Base-by-base conservation (phyloP, 1,140 invertebrate genomes). In the Carposina sasakii region DNA sequence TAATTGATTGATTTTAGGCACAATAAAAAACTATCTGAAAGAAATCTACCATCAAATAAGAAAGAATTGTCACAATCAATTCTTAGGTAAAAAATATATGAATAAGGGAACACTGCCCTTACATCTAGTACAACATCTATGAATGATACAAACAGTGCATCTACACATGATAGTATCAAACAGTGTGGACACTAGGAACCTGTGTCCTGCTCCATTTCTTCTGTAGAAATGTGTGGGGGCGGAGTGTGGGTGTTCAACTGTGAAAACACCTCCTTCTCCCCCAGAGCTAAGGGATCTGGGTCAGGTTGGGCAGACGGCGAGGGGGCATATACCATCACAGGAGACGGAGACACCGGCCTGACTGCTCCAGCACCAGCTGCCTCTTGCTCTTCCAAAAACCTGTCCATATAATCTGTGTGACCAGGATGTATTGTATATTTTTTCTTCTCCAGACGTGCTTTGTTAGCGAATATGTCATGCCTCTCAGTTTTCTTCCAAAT, bases 401-500 rank as follows among this genome's bases (percentile, higher is more conserved):
- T 87, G 65, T 95, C 93, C 93, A 95, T 94, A 69, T 94, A 94
- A 79, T 95, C 94, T 20, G 93, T 94, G 52, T 88, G 90, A 44
- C 94, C 94, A 1, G 94, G 94, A 87, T 96, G 93, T 40, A 96
- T 74, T 8, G 91, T 90, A 78, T 95, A 96, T 81, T 95, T 95
- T 71, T 94, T 94, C 79, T 96, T 96, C 69, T 95, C 94, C 47
- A 95, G 81, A 50, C 93, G 82, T 12, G 90, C 91, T 86, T 94
- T 94, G 67, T 93, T 94, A 2, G 93, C 93, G 87, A 95, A 96
- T 50, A 89, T 91, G 85, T 99, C 98, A 81, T 98, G 96, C 30
- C 98, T 87, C 77, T 99, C 97, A 37, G 97, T 98, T 86, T 99
- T 99, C 82, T 99, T 99, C 97, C 97, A 99, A 22, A 98, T 88